Percentiles rank a stretch among this genome's conserved stretches.
Evolutionary conservation across 1,140 invertebrate genomes (phyloP).

Genomic region (Leptopilina boulardi): DNA sequence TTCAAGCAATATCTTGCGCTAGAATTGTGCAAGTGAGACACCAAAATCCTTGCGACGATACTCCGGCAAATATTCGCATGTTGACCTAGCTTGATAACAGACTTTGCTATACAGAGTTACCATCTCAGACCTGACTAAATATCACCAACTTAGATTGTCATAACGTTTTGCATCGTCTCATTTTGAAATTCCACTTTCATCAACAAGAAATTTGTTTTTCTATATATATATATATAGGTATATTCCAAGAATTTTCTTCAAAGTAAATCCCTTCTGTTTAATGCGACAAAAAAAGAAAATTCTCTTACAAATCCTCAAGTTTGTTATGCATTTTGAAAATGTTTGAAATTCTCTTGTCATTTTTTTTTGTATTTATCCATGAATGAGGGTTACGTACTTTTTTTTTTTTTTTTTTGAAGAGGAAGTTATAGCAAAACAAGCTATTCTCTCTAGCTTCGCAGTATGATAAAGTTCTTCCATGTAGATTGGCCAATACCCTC

Average conservation of each 20-base stretch:
- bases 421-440: background rate
- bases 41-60: slow-evolving; percentile 57
- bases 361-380: too few relatives aligned
- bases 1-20: slow-evolving; percentile 64
- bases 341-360: too few relatives aligned
- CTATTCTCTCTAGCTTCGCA: background rate
- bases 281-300: too few relatives aligned
- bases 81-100: slow-evolving; percentile 69
- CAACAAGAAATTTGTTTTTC: background rate
- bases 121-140: slow-evolving; percentile 58
- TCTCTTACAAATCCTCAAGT: too few relatives aligned
- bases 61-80: slow-evolving; percentile 66
- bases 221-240: too few relatives aligned
- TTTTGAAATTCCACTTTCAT: slow-evolving; percentile 33
- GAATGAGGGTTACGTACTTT: too few relatives aligned
- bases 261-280: too few relatives aligned
- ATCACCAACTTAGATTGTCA: slow-evolving; percentile 68
- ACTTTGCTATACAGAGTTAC: slow-evolving; percentile 45
- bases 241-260: too few relatives aligned
- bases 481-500: background rate
- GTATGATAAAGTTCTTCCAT: background rate
- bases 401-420: too few relatives aligned
- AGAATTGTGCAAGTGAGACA: slow-evolving; percentile 56
- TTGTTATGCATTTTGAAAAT: too few relatives aligned
- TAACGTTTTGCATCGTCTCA: slow-evolving; percentile 51